Percentiles rank a stretch among this genome's conserved stretches.
Conservation (phyloP, 2,888 invertebrate species). For the Anagyrus pseudococci region DNA sequence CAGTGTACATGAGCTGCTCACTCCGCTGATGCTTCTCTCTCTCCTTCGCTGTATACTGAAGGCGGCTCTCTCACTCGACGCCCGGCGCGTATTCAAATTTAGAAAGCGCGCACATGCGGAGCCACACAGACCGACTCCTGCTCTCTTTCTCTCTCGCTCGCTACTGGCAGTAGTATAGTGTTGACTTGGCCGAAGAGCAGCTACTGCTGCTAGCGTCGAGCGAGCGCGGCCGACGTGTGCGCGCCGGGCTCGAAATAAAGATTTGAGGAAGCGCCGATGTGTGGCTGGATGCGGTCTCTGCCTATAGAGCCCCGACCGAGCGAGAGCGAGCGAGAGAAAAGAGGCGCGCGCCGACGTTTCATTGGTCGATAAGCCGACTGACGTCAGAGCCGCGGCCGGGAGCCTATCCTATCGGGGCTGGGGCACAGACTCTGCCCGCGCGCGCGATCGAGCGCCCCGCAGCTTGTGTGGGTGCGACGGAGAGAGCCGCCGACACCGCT, state of each 20-base stretch:
- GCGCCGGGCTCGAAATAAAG: constrained; percentile 49
- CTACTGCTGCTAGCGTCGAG: no score
- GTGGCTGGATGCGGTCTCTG: no score
- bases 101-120: constrained; percentile 41
- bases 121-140: constrained; percentile 43
- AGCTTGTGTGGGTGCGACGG: not conserved
- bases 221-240: no score
- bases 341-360: constrained; percentile 21
- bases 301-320: no score
- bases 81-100: constrained; percentile 30
- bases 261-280: constrained; percentile 49
- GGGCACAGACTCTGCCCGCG: no score
- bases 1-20: no score
- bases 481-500: not conserved
- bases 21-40: no score
- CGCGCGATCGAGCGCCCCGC: constrained; percentile 28
- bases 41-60: no score
- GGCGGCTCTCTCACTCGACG: no score
- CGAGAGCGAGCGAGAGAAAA: constrained; percentile 10
- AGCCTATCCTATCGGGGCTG: constrained; percentile 45
- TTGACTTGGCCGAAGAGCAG: no score
- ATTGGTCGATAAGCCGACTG: constrained; percentile 53
- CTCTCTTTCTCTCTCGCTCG: no score
- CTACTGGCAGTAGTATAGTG: no score
- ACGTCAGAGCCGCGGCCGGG: constrained; percentile 49